These are phyloP conservation scores for Silurus lanzhouensis DNA, from an alignment of 2,797 vertebrate genomes.

Conservation along the genomic window DNA sequence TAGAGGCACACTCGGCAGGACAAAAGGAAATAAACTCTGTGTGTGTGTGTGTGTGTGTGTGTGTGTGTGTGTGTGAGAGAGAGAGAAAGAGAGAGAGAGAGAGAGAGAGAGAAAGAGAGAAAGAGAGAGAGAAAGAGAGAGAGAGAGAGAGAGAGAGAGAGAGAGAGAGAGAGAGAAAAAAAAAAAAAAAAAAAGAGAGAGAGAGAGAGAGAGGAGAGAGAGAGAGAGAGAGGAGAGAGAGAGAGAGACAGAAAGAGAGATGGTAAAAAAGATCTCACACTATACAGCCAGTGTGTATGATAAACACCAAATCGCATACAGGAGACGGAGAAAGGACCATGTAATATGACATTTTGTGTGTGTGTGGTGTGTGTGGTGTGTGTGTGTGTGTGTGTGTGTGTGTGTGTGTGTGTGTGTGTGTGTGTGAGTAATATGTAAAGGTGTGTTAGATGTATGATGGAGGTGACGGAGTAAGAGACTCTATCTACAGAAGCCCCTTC, in stretches of 20 bases:
- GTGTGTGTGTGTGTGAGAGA: background rate
- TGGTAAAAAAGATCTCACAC: background rate
- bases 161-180: background rate
- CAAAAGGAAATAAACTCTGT: constrained; percentile 5
- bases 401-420: background rate
- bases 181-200: background rate
- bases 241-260: background rate
- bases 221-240: background rate
- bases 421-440: constrained; percentile 37
- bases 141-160: background rate
- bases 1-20: constrained; percentile 20
- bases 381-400: background rate
- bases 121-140: background rate
- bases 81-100: background rate
- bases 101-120: background rate
- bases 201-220: background rate
- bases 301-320: constrained; percentile 4
- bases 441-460: constrained; percentile 36
- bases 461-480: background rate
- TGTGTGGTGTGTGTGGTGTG: background rate
- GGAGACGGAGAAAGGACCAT: background rate
- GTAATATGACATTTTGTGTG: background rate
- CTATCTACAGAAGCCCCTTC: constrained; percentile 6
- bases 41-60: no score
- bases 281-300: constrained; percentile 32